Conservation (phyloP, 2,113 vertebrate genomes). For the Laticauda laticaudata region DNA sequence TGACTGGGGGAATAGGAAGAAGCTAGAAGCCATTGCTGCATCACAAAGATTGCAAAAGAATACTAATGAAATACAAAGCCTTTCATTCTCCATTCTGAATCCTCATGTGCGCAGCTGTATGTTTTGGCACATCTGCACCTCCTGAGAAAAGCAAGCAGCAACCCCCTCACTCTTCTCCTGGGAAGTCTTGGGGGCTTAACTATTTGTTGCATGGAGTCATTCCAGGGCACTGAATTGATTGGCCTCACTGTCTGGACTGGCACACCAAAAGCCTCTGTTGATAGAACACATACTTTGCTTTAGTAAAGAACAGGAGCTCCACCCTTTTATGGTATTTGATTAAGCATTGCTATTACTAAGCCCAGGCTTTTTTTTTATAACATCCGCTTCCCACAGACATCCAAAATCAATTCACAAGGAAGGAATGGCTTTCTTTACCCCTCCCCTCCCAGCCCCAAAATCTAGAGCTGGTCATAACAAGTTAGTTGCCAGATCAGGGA, state of each 20-base stretch:
- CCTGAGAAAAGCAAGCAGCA: conserved; percentile 23
- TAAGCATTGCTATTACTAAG: background rate
- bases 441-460: no score
- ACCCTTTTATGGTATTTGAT: conserved; percentile 13
- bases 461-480: background rate
- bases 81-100: conserved; percentile 28
- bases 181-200: background rate
- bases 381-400: conserved; percentile 3
- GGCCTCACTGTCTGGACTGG: background rate
- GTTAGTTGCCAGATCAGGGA: background rate
- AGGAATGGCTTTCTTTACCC: background rate
- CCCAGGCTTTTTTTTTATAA: background rate
- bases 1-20: conserved; percentile 13
- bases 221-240: conserved; percentile 9
- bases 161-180: conserved; percentile 15
- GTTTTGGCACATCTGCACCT: conserved; percentile 34
- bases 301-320: background rate
- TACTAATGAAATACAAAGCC: conserved; percentile 24
- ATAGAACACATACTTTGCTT: conserved; percentile 1
- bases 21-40: conserved; percentile 12
- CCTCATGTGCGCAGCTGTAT: conserved; percentile 31
- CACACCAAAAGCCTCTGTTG: background rate
- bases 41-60: conserved; percentile 28
- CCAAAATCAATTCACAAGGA: background rate
- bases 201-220: conserved; percentile 14